phyloP scores from a whole-genome alignment of 2,888 invertebrate genomes.

The Harpalus rubripes region DNA sequence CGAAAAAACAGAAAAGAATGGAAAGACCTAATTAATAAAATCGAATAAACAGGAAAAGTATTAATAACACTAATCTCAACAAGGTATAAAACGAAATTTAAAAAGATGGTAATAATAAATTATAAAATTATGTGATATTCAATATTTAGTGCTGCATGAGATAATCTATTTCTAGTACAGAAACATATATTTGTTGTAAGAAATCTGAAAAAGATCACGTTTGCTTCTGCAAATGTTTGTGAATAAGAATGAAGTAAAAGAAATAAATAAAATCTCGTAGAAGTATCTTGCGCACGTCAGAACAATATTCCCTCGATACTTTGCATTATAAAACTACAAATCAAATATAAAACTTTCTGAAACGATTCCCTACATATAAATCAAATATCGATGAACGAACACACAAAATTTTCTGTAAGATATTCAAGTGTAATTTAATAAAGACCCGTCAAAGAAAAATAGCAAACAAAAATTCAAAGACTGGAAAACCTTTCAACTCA shows the following conservation, averaged over 20 bases:
- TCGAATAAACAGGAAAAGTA: too few species aligned
- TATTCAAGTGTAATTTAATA: slow-evolving; percentile 10
- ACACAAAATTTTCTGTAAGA: neutral
- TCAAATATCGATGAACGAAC: slow-evolving; percentile 31
- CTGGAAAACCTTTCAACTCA: neutral
- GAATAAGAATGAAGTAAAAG: slow-evolving; percentile 32
- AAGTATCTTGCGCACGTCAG: slow-evolving; percentile 6
- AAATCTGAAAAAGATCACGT: slow-evolving; percentile 30
- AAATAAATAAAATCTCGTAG: slow-evolving; percentile 11
- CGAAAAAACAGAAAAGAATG: too few species aligned
- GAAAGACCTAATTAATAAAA: too few species aligned
- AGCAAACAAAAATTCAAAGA: neutral
- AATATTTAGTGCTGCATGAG: too few species aligned
- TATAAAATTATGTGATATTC: too few species aligned
- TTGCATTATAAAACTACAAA: slow-evolving; percentile 38
- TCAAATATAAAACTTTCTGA: slow-evolving; percentile 31
- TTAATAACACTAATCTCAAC: too few species aligned
- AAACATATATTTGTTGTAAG: slow-evolving; percentile 6
- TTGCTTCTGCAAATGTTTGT: slow-evolving; percentile 3
- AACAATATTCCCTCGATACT: slow-evolving; percentile 41
- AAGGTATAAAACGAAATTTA: too few species aligned
- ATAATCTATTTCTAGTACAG: neutral
- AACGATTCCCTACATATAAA: slow-evolving; percentile 26
- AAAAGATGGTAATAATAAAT: too few species aligned
- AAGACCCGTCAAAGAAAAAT: neutral